phyloP scores from a whole-genome alignment of 2,113 vertebrate genomes.

The Cacatua alba region DNA sequence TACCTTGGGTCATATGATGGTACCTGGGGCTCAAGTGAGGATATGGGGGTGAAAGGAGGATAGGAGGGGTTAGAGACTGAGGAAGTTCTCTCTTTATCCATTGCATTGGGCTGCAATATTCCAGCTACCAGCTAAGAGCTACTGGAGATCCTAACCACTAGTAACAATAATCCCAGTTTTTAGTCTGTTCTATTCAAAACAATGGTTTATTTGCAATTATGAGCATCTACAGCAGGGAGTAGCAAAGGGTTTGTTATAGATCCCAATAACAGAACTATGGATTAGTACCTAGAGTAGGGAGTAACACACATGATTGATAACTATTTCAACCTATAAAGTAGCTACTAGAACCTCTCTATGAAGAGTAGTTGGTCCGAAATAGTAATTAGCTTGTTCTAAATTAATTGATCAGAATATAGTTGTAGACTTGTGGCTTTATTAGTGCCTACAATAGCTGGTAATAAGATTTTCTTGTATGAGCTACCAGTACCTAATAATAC shows the following conservation, averaged over 20 bases:
- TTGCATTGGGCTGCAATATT: background rate
- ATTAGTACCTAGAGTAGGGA: background rate
- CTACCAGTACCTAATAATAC: background rate
- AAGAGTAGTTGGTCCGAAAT: background rate
- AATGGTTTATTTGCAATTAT: background rate
- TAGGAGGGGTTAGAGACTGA: no score
- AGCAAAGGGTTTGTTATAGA: background rate
- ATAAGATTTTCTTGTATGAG: background rate
- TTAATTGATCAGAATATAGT: background rate
- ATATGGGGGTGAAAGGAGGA: background rate
- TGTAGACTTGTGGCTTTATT: background rate
- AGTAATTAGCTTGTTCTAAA: background rate
- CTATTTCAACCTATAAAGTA: background rate
- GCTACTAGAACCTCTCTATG: background rate
- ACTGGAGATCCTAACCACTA: background rate
- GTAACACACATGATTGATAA: background rate
- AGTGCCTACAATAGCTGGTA: background rate
- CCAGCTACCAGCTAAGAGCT: background rate
- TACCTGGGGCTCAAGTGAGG: background rate
- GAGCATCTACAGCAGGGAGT: background rate
- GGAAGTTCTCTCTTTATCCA: no score
- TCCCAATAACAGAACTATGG: background rate
- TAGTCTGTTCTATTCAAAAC: background rate
- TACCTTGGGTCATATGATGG: accelerated
- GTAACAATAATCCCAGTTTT: background rate